phyloP scores from a whole-genome alignment of 1,140 invertebrate species.

The Drosophila bipectinata region DNA sequence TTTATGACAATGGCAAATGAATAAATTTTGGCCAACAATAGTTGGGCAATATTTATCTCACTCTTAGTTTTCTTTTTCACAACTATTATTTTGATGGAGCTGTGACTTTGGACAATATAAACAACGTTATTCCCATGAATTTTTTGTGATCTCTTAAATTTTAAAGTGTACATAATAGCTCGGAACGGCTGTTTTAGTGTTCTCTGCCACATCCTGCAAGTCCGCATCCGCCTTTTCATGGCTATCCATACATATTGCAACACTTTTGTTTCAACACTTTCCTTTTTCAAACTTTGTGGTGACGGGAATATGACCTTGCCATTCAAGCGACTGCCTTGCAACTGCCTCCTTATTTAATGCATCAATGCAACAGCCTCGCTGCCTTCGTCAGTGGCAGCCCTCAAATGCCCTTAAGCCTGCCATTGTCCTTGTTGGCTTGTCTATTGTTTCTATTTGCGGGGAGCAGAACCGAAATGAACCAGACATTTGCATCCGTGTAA shows the following conservation, averaged over 20 bases:
- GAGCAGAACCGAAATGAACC: constrained; percentile 4
- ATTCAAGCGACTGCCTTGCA: constrained; percentile 23
- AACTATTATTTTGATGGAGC: background rate
- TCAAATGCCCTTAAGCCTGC: constrained; percentile 40
- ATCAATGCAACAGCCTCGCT: constrained; percentile 55
- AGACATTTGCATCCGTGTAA: background rate
- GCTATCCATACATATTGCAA: background rate
- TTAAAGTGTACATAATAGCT: background rate
- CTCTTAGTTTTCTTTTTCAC: background rate
- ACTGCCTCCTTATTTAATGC: constrained; percentile 29
- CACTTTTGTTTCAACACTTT: constrained; percentile 20
- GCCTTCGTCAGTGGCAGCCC: constrained; percentile 33
- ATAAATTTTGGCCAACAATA: constrained; percentile 32
- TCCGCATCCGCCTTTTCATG: background rate
- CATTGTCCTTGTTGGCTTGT: constrained; percentile 62
- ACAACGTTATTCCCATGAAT: background rate
- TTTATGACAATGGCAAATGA: constrained; percentile 29
- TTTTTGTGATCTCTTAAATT: background rate
- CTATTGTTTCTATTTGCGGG: constrained; percentile 49
- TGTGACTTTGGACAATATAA: background rate
- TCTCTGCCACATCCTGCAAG: background rate
- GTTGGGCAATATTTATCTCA: constrained; percentile 14
- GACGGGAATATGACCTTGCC: constrained; percentile 49
- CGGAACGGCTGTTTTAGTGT: background rate
- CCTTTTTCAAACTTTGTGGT: constrained; percentile 12